Conservation (phyloP, 2,113 vertebrate genomes). For the Saguinus imperator region DNA sequence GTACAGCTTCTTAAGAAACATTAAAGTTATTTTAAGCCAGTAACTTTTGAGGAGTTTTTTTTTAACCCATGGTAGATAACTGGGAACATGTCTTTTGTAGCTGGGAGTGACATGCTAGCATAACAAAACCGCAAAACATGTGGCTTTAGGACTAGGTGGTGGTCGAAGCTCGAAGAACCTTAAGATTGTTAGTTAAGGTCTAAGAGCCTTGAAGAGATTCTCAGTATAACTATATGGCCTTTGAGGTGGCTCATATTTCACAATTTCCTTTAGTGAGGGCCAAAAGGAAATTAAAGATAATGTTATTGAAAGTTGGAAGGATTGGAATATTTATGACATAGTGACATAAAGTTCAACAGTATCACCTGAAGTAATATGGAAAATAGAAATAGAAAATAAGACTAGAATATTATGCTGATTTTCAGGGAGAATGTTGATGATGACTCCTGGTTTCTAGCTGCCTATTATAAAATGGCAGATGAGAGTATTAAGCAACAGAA, state of each 20-base stretch:
- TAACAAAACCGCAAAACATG: neutral
- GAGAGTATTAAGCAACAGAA: neutral
- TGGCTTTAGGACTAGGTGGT: neutral
- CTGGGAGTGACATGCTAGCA: neutral
- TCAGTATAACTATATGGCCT: neutral
- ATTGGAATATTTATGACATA: neutral
- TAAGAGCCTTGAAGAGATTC: neutral
- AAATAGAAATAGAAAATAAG: neutral
- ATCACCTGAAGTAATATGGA: neutral
- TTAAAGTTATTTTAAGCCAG: neutral
- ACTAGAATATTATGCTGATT: neutral
- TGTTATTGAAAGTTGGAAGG: neutral
- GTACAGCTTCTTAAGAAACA: neutral
- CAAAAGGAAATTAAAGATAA: neutral
- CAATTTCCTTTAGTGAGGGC: neutral
- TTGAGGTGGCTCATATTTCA: neutral
- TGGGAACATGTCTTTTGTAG: neutral
- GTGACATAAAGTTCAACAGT: neutral
- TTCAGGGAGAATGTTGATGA: neutral
- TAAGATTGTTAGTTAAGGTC: neutral
- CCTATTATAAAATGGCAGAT: neutral
- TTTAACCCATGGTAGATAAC: neutral
- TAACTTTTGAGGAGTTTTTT: neutral
- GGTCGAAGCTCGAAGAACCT: neutral
- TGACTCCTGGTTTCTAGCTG: neutral